Evolutionary conservation across 2,888 invertebrate species (phyloP).

Genomic region (Epirrhoe alternata): DNA sequence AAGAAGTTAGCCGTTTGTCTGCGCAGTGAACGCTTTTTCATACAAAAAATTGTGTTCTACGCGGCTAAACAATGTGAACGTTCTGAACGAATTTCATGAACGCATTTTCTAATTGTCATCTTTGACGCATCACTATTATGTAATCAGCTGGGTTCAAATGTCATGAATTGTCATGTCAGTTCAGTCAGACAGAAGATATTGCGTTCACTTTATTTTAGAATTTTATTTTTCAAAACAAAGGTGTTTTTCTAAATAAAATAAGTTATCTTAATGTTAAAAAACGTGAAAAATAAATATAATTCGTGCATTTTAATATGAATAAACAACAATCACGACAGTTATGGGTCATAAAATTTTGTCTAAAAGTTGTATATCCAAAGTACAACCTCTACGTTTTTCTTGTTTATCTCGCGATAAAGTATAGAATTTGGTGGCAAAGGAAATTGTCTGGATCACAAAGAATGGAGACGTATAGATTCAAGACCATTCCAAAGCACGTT

Average conservation of each 20-base stretch:
- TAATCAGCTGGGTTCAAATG: neutral
- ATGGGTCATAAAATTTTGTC: conserved; percentile 79
- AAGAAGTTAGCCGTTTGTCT: too few species aligned
- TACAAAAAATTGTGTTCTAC: too few species aligned
- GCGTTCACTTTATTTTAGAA: neutral
- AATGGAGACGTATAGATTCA: conserved; percentile 65
- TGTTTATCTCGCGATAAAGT: conserved; percentile 75
- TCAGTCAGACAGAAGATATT: too few species aligned
- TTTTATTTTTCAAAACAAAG: conserved; percentile 20
- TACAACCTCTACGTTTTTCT: conserved; percentile 74
- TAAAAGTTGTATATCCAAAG: conserved; percentile 79
- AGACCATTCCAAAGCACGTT: conserved; percentile 60
- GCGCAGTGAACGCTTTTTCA: too few species aligned
- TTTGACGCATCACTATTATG: neutral
- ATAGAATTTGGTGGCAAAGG: conserved; percentile 64
- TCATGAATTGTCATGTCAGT: too few species aligned
- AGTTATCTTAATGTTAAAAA: neutral
- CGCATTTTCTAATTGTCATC: neutral
- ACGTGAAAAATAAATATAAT: neutral
- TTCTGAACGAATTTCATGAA: too few species aligned
- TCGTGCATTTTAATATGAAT: conserved; percentile 66
- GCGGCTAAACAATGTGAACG: too few species aligned
- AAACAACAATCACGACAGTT: conserved; percentile 62
- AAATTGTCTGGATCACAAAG: conserved; percentile 38
- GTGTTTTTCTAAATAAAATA: neutral